Evolutionary conservation across 2,113 vertebrate species (phyloP).

Genomic region (Larimichthys crocea): DNA sequence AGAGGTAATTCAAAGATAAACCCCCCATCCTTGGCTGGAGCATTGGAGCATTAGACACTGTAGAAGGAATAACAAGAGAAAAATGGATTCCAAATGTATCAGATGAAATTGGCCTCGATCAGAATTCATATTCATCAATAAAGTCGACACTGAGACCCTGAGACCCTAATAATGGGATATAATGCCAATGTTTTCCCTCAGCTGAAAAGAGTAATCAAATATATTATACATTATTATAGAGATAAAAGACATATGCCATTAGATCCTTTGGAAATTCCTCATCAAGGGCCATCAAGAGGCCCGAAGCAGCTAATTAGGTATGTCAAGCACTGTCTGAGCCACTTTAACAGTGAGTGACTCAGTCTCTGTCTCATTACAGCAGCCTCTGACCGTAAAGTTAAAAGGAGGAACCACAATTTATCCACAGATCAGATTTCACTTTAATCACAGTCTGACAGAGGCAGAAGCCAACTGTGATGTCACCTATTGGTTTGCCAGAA

Average conservation of each 20-base stretch:
- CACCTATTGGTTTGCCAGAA: too few relatives aligned
- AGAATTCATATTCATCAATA: background rate
- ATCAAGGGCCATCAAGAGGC: background rate
- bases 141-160: background rate
- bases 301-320: constrained; percentile 3
- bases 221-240: background rate
- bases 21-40: too few relatives aligned
- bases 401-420: constrained; percentile 3
- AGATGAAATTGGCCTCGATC: background rate
- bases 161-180: background rate
- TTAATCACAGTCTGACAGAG: constrained; percentile 1
- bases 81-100: background rate
- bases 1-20: background rate
- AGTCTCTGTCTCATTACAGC: background rate
- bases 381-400: background rate
- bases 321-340: background rate
- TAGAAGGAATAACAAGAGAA: background rate
- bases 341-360: constrained; percentile 3
- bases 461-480: background rate
- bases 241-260: background rate
- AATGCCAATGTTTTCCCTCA: background rate
- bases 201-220: background rate
- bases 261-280: background rate
- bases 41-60: background rate
- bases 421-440: constrained; percentile 13